Evolutionary conservation across 2,797 vertebrate genomes (phyloP).

Genomic region (Lagodon rhomboides): DNA sequence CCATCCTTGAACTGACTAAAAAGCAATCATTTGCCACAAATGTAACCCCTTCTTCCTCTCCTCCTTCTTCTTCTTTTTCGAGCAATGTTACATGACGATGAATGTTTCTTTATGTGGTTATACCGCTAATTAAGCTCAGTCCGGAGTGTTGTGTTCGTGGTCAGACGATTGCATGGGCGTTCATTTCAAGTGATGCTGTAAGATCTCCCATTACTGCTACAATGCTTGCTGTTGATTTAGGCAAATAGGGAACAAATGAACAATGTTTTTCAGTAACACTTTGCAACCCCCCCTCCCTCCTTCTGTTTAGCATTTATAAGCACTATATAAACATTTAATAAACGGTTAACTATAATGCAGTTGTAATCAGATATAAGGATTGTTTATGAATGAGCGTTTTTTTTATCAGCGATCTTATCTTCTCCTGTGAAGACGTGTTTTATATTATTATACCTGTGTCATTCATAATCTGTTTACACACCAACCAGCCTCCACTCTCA

Average conservation of each 20-base stretch:
- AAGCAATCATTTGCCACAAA: conserved; percentile 47
- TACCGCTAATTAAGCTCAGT: conserved; percentile 14
- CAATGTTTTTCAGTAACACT: conserved; percentile 45
- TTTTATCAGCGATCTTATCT: conserved; percentile 6
- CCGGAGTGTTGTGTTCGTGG: conserved; percentile 18
- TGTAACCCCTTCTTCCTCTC: conserved; percentile 1
- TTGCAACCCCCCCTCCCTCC: not conserved
- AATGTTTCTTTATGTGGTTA: conserved; percentile 49
- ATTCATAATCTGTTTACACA: conserved; percentile 13
- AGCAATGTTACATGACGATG: conserved; percentile 38
- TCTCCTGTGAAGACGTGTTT: conserved; percentile 7
- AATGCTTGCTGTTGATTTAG: conserved; percentile 30
- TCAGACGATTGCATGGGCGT: conserved; percentile 57
- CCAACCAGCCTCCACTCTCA: not conserved
- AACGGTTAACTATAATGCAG: conserved; percentile 14
- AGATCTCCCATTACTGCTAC: conserved; percentile 28
- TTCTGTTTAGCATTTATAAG: conserved; percentile 18
- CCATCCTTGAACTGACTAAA: conserved; percentile 53
- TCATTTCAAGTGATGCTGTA: conserved; percentile 62
- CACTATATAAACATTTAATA: conserved; percentile 20
- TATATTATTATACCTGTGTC: conserved; percentile 3
- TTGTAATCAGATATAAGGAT: conserved; percentile 5
- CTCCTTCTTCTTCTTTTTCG: not conserved
- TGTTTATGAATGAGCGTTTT: conserved; percentile 5
- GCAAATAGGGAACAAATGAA: conserved; percentile 42